A percentile compares a stretch with the other conserved stretches of the same genome.
phyloP scores from a whole-genome alignment of 2,797 vertebrate genomes.

The Eremophila alpestris region DNA sequence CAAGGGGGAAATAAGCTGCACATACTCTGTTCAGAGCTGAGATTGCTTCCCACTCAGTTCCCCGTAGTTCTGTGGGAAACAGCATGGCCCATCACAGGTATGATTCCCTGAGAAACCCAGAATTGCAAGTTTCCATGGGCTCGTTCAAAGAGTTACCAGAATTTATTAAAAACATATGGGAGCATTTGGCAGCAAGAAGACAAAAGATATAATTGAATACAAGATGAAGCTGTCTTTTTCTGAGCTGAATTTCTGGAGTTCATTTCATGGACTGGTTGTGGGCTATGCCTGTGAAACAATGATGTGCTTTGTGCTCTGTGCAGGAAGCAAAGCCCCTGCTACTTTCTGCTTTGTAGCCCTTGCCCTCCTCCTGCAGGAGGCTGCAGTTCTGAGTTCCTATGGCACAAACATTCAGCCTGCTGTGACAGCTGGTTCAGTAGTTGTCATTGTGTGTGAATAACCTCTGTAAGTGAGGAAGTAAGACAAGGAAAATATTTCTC shows the following conservation, averaged over 20 bases:
- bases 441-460: neutral
- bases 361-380: neutral
- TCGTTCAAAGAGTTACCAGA: neutral
- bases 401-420: neutral
- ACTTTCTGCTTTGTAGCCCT: accelerated
- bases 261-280: neutral
- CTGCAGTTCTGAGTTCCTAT: neutral
- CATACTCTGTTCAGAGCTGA: neutral
- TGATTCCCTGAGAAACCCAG: neutral
- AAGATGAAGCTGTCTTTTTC: neutral
- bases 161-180: neutral
- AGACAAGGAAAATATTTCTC: neutral
- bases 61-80: neutral
- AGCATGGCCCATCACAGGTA: neutral
- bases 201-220: neutral
- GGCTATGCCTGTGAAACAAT: neutral
- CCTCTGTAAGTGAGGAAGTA: neutral
- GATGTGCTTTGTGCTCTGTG: neutral
- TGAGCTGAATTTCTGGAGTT: neutral
- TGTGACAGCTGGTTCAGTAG: neutral
- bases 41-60: neutral
- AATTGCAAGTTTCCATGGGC: neutral
- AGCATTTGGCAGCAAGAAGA: neutral
- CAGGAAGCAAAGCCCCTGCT: neutral
- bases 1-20: neutral